A percentile compares a stretch with the other conserved stretches of the same genome.
Conservation (phyloP, 2,888 invertebrate genomes). For the Brachypterus glaber region DNA sequence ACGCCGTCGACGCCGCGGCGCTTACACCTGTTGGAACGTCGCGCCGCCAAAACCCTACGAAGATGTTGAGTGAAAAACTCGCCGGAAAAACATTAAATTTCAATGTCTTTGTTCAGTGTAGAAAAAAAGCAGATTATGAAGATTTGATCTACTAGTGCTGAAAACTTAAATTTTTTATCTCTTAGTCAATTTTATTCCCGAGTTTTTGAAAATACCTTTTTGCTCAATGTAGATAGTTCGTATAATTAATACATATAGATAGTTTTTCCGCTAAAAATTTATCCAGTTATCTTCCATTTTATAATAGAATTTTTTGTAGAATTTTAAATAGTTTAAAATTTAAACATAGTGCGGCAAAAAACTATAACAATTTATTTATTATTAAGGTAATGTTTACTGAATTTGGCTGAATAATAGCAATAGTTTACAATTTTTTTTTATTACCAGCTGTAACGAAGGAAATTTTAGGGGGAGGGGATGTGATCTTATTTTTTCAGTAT, state of each 20-base stretch:
- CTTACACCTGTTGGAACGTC: conserved; percentile 27
- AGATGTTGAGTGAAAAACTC: conserved; percentile 12
- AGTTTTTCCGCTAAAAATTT: conserved; percentile 23
- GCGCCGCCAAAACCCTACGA: conserved; percentile 18
- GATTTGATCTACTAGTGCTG: conserved; percentile 8
- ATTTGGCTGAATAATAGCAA: too few relatives aligned
- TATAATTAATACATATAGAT: too few relatives aligned
- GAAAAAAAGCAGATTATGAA: not conserved
- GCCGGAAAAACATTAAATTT: not conserved
- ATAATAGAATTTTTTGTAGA: conserved; percentile 24
- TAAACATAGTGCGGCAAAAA: too few relatives aligned
- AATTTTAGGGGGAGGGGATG: too few relatives aligned
- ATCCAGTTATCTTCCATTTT: conserved; percentile 29
- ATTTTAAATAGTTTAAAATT: conserved; percentile 17
- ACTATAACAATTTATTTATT: too few relatives aligned
- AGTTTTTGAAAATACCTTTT: conserved; percentile 22
- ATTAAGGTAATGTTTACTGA: too few relatives aligned
- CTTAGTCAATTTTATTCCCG: conserved; percentile 4
- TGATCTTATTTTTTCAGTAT: too few relatives aligned
- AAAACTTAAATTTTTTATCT: not conserved
- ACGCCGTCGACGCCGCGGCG: conserved; percentile 15
- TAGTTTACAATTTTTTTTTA: too few relatives aligned
- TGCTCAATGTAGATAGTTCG: conserved; percentile 31
- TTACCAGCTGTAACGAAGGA: too few relatives aligned
- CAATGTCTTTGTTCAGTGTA: not conserved